Base-by-base conservation (phyloP, 1,140 invertebrate species). In the Octopus sinensis region DNA sequence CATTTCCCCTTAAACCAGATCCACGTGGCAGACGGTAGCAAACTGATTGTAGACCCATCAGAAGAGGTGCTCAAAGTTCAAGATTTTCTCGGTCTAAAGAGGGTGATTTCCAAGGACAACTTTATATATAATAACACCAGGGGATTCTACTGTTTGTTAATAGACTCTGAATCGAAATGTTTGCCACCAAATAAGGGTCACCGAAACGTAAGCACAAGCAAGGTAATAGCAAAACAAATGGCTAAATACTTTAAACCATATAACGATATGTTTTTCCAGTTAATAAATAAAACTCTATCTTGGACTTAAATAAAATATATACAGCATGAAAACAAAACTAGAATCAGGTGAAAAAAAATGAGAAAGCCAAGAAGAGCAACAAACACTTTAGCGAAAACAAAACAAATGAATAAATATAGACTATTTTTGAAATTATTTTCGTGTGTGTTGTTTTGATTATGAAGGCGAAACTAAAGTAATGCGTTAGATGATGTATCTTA, bases 161-260 rank as follows among this genome's bases (percentile, higher is more conserved):
- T 76, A 23, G 76, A 82, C 4, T 52, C 68, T 13, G 10, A 79
- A 13, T 79, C 43, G 4, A 76, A 80, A 71, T 97, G 96, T 91
- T 91, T 98, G 56, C 95, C 95, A 73, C 96, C 96, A 90, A 96
- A 95, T 7, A 97, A 98, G 91, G 96, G 96, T 6, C 91, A 96
- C 17, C 95, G 93, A 86, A 96, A 98, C 92, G 96, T 96, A 4
- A 92, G 93, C 81, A 95, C 97, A 82, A 92, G 95, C 85, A 92
- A 93, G 3, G 90, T 91, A 53, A 94, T 94, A 43, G 91, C 96
- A 80, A 92, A 94, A 82, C 92, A 93, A 83, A 92, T 98, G 54
- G 91, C 94, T 83, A 94, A 96, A 86, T 97, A 97, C 89, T 98
- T 96, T 90, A 92, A 94, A 86, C 95, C 95, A 0, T 96, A 95